Conservation (phyloP, 2,888 invertebrate species). For the Epicampocera succincta region DNA sequence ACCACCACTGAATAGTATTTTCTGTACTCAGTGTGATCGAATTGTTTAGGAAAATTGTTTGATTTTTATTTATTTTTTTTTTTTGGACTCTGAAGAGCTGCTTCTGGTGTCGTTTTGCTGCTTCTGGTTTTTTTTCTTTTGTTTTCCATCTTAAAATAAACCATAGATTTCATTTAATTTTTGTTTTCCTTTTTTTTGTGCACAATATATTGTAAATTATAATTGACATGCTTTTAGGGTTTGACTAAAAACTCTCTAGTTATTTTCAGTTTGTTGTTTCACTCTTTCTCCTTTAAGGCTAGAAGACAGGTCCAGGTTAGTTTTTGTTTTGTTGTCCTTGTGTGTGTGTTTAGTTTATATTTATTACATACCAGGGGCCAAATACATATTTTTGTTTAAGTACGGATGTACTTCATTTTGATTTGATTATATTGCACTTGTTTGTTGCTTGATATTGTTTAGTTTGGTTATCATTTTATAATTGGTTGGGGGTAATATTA, state of each 20-base stretch:
- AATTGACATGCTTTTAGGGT: slow-evolving; percentile 71
- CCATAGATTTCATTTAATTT: slow-evolving; percentile 42
- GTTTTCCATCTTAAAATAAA: not conserved
- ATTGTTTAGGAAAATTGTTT: not conserved
- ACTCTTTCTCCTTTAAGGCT: slow-evolving; percentile 4
- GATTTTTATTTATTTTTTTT: not conserved
- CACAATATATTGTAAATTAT: slow-evolving; percentile 66
- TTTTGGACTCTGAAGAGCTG: not conserved
- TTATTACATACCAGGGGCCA: slow-evolving; percentile 7
- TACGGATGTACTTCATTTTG: slow-evolving; percentile 51
- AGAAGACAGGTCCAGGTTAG: slow-evolving; percentile 44
- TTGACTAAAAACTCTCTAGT: slow-evolving; percentile 41
- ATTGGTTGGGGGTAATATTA: slow-evolving; percentile 12
- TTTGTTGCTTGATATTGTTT: slow-evolving; percentile 50
- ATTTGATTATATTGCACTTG: slow-evolving; percentile 60
- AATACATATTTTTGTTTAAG: slow-evolving; percentile 21
- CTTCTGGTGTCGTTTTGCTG: slow-evolving; percentile 10
- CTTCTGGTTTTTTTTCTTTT: not conserved
- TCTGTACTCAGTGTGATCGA: slow-evolving; percentile 6
- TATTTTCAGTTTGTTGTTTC: slow-evolving; percentile 14
- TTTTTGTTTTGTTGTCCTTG: slow-evolving; percentile 12
- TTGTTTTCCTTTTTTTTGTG: slow-evolving; percentile 16
- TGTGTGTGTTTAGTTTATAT: slow-evolving; percentile 1
- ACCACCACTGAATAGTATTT: slow-evolving; percentile 20
- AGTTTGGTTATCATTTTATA: slow-evolving; percentile 12